Percentiles rank a stretch among this genome's conserved stretches.
phyloP scores from a whole-genome alignment of 2,797 vertebrate genomes.

The Myotis myotis region DNA sequence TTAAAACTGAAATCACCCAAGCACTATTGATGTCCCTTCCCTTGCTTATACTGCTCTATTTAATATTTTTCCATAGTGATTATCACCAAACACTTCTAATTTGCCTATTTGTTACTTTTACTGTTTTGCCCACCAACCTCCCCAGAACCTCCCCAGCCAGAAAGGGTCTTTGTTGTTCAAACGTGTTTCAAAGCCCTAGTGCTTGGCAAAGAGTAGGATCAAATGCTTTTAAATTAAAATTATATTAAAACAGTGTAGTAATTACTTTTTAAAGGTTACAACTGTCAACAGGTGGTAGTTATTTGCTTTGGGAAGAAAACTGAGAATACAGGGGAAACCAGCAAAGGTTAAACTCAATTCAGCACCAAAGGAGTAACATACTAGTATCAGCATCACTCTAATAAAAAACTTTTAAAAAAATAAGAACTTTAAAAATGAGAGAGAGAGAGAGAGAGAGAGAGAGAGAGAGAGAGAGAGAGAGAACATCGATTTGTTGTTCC shows the following conservation, averaged over 20 bases:
- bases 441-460: background rate
- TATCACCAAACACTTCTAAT: background rate
- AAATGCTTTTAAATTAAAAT: slow-evolving; percentile 3
- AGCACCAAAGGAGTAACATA: background rate
- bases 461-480: background rate
- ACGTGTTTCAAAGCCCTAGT: background rate
- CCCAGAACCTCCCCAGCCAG: background rate
- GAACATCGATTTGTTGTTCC: background rate
- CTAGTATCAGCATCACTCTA: background rate
- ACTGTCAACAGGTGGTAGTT: background rate
- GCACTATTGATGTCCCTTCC: background rate
- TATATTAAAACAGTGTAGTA: slow-evolving; percentile 18
- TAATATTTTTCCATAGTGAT: background rate
- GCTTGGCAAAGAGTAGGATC: background rate
- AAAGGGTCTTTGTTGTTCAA: background rate
- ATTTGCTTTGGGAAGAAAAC: background rate
- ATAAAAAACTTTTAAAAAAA: background rate
- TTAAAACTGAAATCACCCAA: background rate
- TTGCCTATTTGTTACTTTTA: background rate
- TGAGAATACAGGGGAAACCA: background rate
- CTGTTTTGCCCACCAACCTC: background rate
- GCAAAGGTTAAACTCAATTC: slow-evolving; percentile 8
- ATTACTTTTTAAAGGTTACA: background rate
- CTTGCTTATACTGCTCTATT: background rate
- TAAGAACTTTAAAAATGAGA: background rate